Evolutionary conservation across 2,797 vertebrate genomes (phyloP), one percentile per base, ranked within the genome.

Genomic region (Epinephelus coioides): DNA sequence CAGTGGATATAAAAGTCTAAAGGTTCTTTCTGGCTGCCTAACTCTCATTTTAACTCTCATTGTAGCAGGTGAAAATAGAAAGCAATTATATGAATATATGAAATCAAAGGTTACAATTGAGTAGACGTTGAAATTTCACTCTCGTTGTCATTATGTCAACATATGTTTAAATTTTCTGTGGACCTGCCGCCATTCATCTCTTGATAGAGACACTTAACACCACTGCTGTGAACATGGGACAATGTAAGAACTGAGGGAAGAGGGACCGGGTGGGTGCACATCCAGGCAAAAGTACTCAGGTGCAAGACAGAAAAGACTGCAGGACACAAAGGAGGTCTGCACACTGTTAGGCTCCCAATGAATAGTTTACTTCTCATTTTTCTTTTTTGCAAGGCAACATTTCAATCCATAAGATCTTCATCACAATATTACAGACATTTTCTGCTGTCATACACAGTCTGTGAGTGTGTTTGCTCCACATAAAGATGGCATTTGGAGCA

Each of bases 401-500:
- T 43, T 43, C 40, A 10, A 43, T 43, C 40, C 9, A 43, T 9
- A 43, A 43, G 40, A 12, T 43, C 40, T 43, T 3, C 40, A 10
- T 12, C 2, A 0, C 40, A 43, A 43, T 43, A 10, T 43, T 43
- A 43, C 2, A 43, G 40, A 54, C 25, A 21, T 25, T 65, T 40
- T 34, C 50, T 66, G 30, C 56, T 61, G 21, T 77, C n/a, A 69
- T 30, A n/a, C 51, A n/a, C 46, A 61, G 17, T 49, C 11, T 6
- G n/a, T 50, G 51, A 50, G 38, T 54, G 19, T 59, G 63, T 82
- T 85, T 66, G 12, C 51, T 47, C 68, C 53, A 77, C 59, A 79
- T 68, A 75, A 61, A 71, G 60, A 61, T 73, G 62, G 68, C 69
- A 55, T 80, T 86, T 57, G 50, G 60, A 77, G 83, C 61, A 83